Base-by-base conservation (phyloP, 2,113 vertebrate species). In the Bungarus multicinctus region DNA sequence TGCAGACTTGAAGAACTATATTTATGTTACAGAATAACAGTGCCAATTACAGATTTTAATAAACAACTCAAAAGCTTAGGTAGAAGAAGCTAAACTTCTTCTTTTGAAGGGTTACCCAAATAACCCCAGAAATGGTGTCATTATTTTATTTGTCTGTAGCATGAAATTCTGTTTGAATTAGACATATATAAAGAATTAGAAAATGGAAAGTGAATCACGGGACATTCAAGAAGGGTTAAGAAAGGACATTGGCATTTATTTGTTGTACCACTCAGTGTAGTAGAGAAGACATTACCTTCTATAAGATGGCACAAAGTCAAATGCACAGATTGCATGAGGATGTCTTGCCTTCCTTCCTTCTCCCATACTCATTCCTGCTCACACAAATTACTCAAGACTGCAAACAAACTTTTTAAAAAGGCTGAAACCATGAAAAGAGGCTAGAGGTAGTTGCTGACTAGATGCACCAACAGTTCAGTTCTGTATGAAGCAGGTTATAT, bases 21-120 rank as follows among this genome's bases (percentile, higher is more conserved):
- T 90, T 43, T 60, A 30, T 69, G 11, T 55, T 54, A 10, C 45
- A 74, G 50, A 90, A 52, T 88, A 87, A 88, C 55, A 43, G 74
- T 91, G 85, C 52, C 64, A 88, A 93, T 93, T 93, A 91, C 47
- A 9, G 88, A 91, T 60, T 57, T 58, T 50, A 91, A 91, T 85
- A 88, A 86, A 85, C 91, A 64, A 23, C 50, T 91, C 58, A 88
- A 90, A 74, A 81, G 11, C 30, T 50, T 55, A 88, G 69, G 43
- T 20, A 88, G 53, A 18, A 57, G 64, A 85, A 81, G 60, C 43
- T 52, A 88, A 74, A 50, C 20, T 81, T n/a, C 3, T 57, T 85
- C 39, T 89, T 60, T 85, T 92, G 88, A 92, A 57, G 43, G 50
- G 52, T 55, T 74, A 88, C 39, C 60, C 88, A 90, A 88, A 69